phyloP scores from a whole-genome alignment of 2,888 invertebrate genomes.

The Amblyjoppa fuscipennis region DNA sequence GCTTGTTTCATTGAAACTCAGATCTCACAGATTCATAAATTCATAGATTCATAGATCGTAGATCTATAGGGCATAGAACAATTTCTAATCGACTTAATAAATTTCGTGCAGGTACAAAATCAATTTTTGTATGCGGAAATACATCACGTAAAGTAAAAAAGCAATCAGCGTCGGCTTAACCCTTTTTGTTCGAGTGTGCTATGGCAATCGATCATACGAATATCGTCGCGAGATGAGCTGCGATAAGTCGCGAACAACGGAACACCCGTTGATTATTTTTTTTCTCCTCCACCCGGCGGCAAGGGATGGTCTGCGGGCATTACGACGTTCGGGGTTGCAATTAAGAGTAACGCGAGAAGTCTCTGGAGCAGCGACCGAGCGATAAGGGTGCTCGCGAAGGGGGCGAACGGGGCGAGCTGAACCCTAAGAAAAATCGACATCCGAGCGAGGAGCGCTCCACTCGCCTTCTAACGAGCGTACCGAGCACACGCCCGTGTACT shows the following conservation, averaged over 20 bases:
- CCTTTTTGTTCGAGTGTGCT: background rate
- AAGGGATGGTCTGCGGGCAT: slow-evolving; percentile 72
- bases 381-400: slow-evolving; percentile 75
- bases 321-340: slow-evolving; percentile 80
- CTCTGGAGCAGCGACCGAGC: slow-evolving; percentile 73
- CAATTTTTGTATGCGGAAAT: background rate
- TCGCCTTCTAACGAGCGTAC: slow-evolving; percentile 34
- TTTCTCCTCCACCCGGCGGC: slow-evolving; percentile 54
- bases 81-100: no score
- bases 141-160: background rate
- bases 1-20: no score
- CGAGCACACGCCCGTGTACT: slow-evolving; percentile 7
- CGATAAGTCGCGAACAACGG: slow-evolving; percentile 42
- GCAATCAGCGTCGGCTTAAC: background rate
- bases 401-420: slow-evolving; percentile 72
- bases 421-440: slow-evolving; percentile 83
- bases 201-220: background rate
- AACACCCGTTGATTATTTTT: slow-evolving; percentile 65
- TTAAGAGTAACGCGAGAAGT: slow-evolving; percentile 81
- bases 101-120: background rate
- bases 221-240: background rate
- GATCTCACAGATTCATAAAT: no score
- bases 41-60: no score
- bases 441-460: slow-evolving; percentile 66
- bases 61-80: no score